phyloP scores from a whole-genome alignment of 2,113 vertebrate genomes.

The Pycnonotus jocosus region DNA sequence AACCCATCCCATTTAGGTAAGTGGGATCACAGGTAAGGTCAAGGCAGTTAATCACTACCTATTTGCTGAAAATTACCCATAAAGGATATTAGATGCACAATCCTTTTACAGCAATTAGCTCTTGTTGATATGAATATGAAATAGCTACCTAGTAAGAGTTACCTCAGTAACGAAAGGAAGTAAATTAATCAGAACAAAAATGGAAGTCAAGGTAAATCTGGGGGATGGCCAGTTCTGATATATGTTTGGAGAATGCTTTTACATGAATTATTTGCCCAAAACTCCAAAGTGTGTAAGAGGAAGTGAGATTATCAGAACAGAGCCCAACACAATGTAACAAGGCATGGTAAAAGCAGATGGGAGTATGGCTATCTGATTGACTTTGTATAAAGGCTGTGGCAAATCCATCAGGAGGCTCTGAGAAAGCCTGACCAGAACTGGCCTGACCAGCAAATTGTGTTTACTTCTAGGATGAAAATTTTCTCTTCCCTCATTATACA shows the following conservation, averaged over 20 bases:
- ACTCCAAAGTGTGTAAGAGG: neutral
- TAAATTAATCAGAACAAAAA: neutral
- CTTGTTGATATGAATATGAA: neutral
- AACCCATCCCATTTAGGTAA: neutral
- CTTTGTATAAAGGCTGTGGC: constrained; percentile 5
- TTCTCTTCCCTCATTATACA: neutral
- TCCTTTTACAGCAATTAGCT: constrained; percentile 1
- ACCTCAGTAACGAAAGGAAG: neutral
- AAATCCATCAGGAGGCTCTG: constrained; percentile 26
- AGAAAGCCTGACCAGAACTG: neutral
- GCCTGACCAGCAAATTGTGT: neutral
- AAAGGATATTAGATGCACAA: neutral
- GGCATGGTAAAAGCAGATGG: neutral
- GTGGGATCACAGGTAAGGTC: neutral
- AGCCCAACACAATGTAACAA: constrained; percentile 1
- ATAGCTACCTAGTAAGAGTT: neutral
- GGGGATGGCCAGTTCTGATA: neutral
- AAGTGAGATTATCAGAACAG: neutral
- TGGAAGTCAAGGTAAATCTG: neutral
- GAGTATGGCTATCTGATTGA: constrained; percentile 1
- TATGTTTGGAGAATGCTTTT: neutral
- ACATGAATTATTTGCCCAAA: neutral
- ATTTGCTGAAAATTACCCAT: constrained; percentile 1
- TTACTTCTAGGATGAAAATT: neutral
- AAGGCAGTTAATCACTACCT: neutral